Base-by-base conservation (phyloP, 2,888 invertebrate species). In the Lasioglossum lativentre region DNA sequence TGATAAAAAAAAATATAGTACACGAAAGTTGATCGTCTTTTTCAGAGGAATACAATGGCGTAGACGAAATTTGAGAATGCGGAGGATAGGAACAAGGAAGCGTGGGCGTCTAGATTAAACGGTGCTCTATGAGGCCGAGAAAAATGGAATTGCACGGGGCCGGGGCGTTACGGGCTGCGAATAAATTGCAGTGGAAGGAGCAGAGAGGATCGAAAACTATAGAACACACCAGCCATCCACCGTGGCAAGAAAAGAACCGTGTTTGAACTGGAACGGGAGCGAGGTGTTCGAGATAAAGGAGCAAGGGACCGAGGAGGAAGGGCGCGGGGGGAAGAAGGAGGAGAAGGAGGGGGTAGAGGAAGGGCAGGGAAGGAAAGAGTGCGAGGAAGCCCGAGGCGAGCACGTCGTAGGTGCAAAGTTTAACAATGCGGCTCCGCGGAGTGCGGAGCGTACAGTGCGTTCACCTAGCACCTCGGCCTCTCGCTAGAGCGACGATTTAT, bases 401-500 rank as follows among this genome's bases (percentile, higher is more conserved):
- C 81, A 82, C 86, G 77, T 89, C 90, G 80, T 83, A 88, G 88
- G 89, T 85, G 89, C 86, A 86, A 86, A 84, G 88, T 90, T 90
- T 88, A 91, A 90, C 91, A 91, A 90, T 89, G 88, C 86, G 73
- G 80, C 77, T 82, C 78, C 66, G 70, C 80, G 80, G 78, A 78
- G 63, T 68, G 79, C 74, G 52, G 83, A 78, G 83, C 86, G 86
- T 80, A 85, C 89, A 85, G 89, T 90, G 88, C 91, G 90, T 89
- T 92, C 91, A 92, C 90, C 93, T 93, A 93, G 92, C 93, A 93
- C 92, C 90, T 92, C 91, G 90, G 89, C 89, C 89, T 88, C 92
- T 93, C 90, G 90, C 93, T 93, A 93, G 92, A 90, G 90, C 91
- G 83, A 91, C 91, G 93, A 94, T 94, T 93, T 94, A 94, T 94